These are phyloP conservation scores for Oopsacas minuta DNA, from an alignment of 37 sponge, comb jelly and placozoan species.

Conservation along the genomic window DNA sequence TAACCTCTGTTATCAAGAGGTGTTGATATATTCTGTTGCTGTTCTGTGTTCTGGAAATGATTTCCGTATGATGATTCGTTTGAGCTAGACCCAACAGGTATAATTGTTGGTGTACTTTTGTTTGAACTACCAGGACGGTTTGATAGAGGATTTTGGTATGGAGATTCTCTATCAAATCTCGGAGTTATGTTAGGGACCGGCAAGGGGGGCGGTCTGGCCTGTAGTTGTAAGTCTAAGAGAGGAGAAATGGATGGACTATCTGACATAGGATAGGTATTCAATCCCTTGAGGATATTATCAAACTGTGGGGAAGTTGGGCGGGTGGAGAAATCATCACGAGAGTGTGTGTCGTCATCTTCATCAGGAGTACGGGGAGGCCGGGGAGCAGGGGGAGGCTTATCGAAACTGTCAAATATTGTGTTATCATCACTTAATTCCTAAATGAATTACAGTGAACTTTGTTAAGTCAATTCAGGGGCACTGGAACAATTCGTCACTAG, in stretches of 20 bases:
- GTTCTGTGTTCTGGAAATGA: background rate
- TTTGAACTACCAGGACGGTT: background rate
- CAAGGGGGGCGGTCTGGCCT: background rate
- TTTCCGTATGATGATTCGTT: background rate
- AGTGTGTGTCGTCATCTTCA: background rate
- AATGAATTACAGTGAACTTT: too few relatives aligned
- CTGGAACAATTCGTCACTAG: too few relatives aligned
- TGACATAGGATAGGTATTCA: background rate
- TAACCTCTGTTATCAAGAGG: background rate
- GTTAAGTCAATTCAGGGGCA: too few relatives aligned
- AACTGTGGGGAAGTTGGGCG: conserved; percentile 1
- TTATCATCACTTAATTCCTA: background rate
- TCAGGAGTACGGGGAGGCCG: background rate
- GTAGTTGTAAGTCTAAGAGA: background rate
- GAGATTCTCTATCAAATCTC: background rate
- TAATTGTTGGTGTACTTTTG: background rate
- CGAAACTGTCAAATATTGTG: background rate
- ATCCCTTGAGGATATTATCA: background rate
- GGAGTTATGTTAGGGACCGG: background rate
- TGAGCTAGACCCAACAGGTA: background rate
- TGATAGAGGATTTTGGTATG: background rate
- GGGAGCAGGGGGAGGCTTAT: background rate
- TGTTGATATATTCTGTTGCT: background rate
- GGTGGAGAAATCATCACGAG: background rate
- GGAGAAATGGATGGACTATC: conserved; percentile 11